Evolutionary conservation across 1,140 invertebrate genomes (phyloP).

Genomic region (Streblospio benedicti): DNA sequence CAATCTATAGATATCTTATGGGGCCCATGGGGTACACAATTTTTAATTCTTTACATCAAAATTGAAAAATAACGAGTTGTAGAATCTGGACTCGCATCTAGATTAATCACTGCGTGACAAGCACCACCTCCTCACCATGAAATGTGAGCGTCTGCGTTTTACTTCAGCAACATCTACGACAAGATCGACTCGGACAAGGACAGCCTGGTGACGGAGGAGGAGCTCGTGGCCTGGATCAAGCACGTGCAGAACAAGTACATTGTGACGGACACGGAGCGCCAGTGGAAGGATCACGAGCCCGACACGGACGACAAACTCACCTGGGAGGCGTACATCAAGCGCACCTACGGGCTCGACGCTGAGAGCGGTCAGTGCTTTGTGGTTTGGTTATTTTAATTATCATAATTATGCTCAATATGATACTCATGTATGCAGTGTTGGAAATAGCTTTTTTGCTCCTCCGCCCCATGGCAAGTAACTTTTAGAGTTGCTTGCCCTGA

Average conservation of each 20-base stretch:
- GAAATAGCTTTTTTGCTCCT: background rate
- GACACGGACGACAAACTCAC: constrained; percentile 60
- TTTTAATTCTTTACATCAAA: no score
- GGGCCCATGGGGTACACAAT: no score
- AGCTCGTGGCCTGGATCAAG: constrained; percentile 91
- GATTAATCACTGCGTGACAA: no score
- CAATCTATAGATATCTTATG: no score
- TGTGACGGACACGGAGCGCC: constrained; percentile 77
- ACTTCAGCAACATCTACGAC: constrained; percentile 76
- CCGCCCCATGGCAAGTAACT: no score
- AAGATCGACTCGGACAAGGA: constrained; percentile 86
- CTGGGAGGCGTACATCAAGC: constrained; percentile 76
- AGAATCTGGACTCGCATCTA: no score
- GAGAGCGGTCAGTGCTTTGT: constrained; percentile 68
- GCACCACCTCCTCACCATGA: no score
- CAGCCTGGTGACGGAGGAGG: constrained; percentile 72
- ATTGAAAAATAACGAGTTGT: no score
- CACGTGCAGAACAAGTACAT: constrained; percentile 88
- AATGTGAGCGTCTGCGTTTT: background rate
- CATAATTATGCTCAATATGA: no score
- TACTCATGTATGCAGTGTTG: background rate
- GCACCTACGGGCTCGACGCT: constrained; percentile 80
- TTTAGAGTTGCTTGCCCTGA: no score
- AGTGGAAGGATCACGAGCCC: constrained; percentile 82
- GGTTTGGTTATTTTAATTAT: no score